Evolutionary conservation across 2,113 vertebrate genomes (phyloP), one percentile per base, ranked within the genome.

Genomic region (Phylloscopus trochiloides): DNA sequence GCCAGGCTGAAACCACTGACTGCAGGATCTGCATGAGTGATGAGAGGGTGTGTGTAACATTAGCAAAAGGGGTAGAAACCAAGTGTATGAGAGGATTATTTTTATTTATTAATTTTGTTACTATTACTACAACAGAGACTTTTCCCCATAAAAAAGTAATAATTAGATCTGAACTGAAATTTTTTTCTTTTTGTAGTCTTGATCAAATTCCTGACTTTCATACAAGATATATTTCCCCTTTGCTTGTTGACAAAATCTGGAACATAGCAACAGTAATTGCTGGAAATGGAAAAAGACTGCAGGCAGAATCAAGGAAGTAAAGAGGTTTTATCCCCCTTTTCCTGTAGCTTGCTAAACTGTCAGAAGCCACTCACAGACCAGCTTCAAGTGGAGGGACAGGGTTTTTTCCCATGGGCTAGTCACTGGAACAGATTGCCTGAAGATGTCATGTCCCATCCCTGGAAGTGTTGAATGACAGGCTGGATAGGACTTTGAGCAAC

Each of bases 321-420:
- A 36, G 21, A 48, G 1, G 4, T 31, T 92, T 68, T 58, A 20
- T 65, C 14, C 5, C 3, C 6, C 18, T 75, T 45, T 66, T 65
- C 4, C 40, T 79, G 8, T 52, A 52, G 13, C 31, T 72, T 88
- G 10, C 25, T 73, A 34, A 73, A 42, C 6, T 57, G 58, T 15
- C 19, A 76, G 31, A 76, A 83, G 15, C 12, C 19, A 15, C 73
- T 73, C 13, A 34, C 8, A 59, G 54, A 52, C 3, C 36, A 65
- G 7, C 9, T 76, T 88, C 50, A 77, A 36, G 21, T 28, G 9
- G 43, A 72, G 10, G 12, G 9, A 54, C 10, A 43, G 28, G 45
- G 2, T 1, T 8, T 59, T 55, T 32, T 85, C 13, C 20, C 0
- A 1, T 15, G 5, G 24, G 10, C 31, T 82, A 24, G 24, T 65